Percentiles rank a stretch among this genome's conserved stretches.
Conservation (phyloP, 2,888 invertebrate species). For the Plagodis dolabraria region DNA sequence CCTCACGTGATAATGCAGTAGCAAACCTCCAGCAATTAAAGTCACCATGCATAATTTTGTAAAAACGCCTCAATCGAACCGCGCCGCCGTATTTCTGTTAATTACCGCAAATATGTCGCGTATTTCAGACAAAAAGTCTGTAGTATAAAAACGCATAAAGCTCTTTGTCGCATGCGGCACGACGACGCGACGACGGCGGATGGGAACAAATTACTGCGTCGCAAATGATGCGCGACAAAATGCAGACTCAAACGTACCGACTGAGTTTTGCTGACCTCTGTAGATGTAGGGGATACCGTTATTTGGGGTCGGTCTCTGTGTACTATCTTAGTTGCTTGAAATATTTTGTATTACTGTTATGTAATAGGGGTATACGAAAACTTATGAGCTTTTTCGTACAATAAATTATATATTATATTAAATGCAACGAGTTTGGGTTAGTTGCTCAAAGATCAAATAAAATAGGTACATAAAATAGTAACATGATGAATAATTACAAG, state of each 20-base stretch:
- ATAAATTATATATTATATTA: no score
- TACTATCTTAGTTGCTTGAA: background rate
- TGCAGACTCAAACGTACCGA: constrained; percentile 57
- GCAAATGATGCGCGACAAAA: constrained; percentile 61
- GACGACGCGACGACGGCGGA: constrained; percentile 43
- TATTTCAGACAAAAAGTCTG: constrained; percentile 34
- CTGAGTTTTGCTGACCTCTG: constrained; percentile 36
- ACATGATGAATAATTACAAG: no score
- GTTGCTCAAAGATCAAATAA: no score
- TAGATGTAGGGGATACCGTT: constrained; percentile 12
- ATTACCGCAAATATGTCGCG: constrained; percentile 77
- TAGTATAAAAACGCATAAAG: constrained; percentile 23
- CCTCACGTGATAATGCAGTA: constrained; percentile 24
- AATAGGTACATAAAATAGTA: no score
- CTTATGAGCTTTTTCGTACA: no score
- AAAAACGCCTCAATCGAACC: constrained; percentile 56
- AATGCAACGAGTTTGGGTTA: no score
- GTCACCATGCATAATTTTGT: constrained; percentile 33
- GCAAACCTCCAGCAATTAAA: constrained; percentile 33
- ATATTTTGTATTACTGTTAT: background rate
- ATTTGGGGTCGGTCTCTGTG: constrained; percentile 7
- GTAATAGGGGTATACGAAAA: background rate
- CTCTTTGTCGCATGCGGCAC: constrained; percentile 38
- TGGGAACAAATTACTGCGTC: constrained; percentile 59
- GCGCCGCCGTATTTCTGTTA: constrained; percentile 68